These are phyloP conservation scores for Apostichopus leukothele DNA, from an alignment of 53 echinoderm and acorn worm species.

Conservation along the genomic window DNA sequence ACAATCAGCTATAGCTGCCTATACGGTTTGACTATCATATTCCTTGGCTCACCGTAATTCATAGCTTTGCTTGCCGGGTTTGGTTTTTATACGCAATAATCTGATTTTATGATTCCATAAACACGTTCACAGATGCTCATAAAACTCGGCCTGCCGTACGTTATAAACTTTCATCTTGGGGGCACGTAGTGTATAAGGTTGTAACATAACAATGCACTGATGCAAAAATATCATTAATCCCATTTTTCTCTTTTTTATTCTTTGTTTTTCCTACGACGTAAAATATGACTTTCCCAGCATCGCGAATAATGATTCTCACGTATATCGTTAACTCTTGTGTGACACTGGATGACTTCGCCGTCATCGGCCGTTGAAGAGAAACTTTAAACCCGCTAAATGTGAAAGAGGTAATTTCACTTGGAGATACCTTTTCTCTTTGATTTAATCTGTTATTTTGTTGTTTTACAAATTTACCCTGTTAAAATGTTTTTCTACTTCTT, in stretches of 20 bases:
- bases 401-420: too few relatives aligned
- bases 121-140: slow-evolving; percentile 40
- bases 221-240: too few relatives aligned
- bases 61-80: slow-evolving; percentile 22
- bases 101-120: slow-evolving; percentile 36
- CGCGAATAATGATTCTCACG: neutral
- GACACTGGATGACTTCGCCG: neutral
- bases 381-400: neutral
- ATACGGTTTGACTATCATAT: neutral
- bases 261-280: neutral
- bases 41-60: slow-evolving; percentile 14
- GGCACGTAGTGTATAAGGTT: neutral
- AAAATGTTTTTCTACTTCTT: too few relatives aligned
- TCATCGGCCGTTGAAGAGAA: neutral
- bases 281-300: neutral
- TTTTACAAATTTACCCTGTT: too few relatives aligned
- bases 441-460: too few relatives aligned
- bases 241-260: too few relatives aligned
- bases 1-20: slow-evolving; percentile 17
- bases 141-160: slow-evolving; percentile 18
- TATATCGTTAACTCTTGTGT: neutral
- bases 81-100: slow-evolving; percentile 41
- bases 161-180: slow-evolving; percentile 32
- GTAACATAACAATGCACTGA: too few relatives aligned
- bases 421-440: too few relatives aligned